A percentile compares a stretch with the other conserved stretches of the same genome.
phyloP scores from a whole-genome alignment of 2,113 vertebrate species.

The Scalopus aquaticus region DNA sequence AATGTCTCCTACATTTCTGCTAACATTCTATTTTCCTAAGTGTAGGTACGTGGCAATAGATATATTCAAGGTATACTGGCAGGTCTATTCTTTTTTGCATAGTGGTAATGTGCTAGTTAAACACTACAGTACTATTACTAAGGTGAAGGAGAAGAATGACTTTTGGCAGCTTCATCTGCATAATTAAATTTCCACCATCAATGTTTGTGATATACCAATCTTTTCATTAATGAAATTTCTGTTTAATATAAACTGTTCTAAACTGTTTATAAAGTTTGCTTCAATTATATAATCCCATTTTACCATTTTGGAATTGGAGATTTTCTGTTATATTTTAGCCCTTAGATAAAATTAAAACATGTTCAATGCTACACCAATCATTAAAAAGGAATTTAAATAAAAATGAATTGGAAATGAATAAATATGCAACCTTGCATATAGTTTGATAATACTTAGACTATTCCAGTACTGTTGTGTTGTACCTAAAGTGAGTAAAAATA shows the following conservation, averaged over 20 bases:
- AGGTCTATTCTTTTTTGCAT: not conserved
- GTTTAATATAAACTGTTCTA: constrained; percentile 6
- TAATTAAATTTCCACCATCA: not conserved
- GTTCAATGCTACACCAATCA: not conserved
- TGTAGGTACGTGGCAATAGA: not conserved
- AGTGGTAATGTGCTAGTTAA: not conserved
- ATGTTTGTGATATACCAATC: not conserved
- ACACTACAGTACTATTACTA: not conserved
- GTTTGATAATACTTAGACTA: not conserved
- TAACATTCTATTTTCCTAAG: not conserved
- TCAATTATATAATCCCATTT: constrained; percentile 36
- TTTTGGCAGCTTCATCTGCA: not conserved
- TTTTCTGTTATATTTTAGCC: constrained; percentile 36
- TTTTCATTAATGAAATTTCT: constrained; percentile 15
- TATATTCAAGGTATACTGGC: not conserved
- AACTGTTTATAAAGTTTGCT: constrained; percentile 19
- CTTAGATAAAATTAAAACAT: constrained; percentile 39
- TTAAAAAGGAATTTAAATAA: constrained; percentile 39
- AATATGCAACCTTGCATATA: not conserved
- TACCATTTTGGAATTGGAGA: not conserved
- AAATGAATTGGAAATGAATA: constrained; percentile 33
- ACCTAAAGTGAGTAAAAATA: not conserved
- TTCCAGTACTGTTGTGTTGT: not conserved
- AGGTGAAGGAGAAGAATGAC: not conserved
- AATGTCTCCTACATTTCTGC: not conserved